Evolutionary conservation across 2,888 invertebrate genomes (phyloP), one percentile per base, ranked within the genome.

Genomic region (Parnassius smintheus): DNA sequence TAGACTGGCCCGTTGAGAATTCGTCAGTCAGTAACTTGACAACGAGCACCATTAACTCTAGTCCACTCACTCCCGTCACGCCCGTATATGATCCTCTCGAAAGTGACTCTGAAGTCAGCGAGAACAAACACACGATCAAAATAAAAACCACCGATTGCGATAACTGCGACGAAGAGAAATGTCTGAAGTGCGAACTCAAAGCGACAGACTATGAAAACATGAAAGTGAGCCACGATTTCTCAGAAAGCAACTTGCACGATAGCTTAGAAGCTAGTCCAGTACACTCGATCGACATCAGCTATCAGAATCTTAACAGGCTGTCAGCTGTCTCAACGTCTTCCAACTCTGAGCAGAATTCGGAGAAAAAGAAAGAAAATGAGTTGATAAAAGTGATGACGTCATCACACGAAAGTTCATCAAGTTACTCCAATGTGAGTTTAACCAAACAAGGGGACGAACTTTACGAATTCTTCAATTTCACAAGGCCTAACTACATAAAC

Each of bases 361-460:
- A 83, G 9, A 78, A 72, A 12, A 81, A 75, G 59, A 81, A 67
- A 11, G 78, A 76, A 0, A 59, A 44, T 0, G 81, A 82, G 44
- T 67, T 78, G n/a, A 76, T 83, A 75, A 85, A 83, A 68, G 72
- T 83, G 0, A 91, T 91, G 91, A 89, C 90, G 58, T 91, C 91
- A 9, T 91, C 91, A 0, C 92, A 91, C 68, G 92, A 91, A 64
- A 90, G 89, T 62, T 86, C 91, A 0, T 91, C 92, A 0, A 89
- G 83, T 10, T 90, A 85, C 61, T 90, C 91, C 0, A 88, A 89
- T 45, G 75, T 79, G 0, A 88, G 89, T 61, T 70, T 82, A 1
- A 77, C 77, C 13, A 85, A 88, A 62, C 81, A 85, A 12, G 66
- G 70, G 1, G 82, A 82, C 56, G 90, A 91, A 2, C 64, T 85